Evolutionary conservation across 2,888 invertebrate genomes (phyloP).

Genomic region (Adineta ricciae): DNA sequence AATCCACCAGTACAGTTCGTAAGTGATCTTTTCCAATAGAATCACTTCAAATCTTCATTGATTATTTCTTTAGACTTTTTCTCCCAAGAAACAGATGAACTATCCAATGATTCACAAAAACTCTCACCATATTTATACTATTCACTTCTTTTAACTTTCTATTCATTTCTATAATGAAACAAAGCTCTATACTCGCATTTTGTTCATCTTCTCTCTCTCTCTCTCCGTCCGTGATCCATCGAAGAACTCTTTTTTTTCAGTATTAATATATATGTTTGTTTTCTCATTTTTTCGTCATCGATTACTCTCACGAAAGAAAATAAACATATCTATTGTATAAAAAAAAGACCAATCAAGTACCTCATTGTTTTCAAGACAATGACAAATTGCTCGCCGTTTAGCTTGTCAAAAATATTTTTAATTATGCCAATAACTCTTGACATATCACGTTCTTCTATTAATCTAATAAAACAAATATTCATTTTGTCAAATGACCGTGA

Average conservation of each 20-base stretch:
- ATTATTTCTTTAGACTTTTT: neutral
- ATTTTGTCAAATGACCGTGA: no score
- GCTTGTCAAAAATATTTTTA: no score
- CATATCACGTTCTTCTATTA: no score
- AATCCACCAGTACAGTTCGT: neutral
- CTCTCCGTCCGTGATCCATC: conserved; percentile 1
- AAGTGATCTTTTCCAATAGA: neutral
- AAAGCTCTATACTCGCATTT: neutral
- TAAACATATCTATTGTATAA: no score
- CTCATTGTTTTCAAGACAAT: no score
- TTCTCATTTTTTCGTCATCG: neutral
- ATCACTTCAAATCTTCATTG: neutral
- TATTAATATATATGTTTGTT: neutral
- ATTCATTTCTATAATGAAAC: neutral
- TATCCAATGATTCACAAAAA: neutral
- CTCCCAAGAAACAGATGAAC: neutral
- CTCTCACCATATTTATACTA: neutral
- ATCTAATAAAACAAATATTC: no score
- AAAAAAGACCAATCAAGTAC: no score
- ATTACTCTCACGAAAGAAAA: neutral
- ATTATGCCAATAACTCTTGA: no score
- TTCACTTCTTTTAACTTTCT: neutral
- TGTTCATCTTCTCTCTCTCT: no score
- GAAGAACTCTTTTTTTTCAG: neutral
- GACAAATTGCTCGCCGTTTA: no score